phyloP scores from a whole-genome alignment of 2,113 vertebrate genomes.

The Electrona antarctica region DNA sequence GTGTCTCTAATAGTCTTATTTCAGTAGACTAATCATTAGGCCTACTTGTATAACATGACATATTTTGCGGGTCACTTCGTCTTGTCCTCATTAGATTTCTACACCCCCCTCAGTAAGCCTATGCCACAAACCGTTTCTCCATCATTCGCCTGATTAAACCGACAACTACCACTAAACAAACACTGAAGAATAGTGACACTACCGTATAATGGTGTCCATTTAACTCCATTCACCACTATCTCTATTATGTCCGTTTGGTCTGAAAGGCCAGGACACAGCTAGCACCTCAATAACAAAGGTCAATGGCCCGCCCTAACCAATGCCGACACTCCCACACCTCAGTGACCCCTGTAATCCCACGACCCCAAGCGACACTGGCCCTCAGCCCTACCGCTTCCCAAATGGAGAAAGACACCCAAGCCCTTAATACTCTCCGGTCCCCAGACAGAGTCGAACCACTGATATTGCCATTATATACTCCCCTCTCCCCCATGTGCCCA shows the following conservation, averaged over 20 bases:
- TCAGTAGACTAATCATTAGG: slow-evolving; percentile 47
- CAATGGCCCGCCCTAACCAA: slow-evolving; percentile 59
- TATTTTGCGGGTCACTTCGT: slow-evolving; percentile 14
- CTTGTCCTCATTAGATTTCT: background rate
- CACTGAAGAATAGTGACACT: slow-evolving; percentile 72
- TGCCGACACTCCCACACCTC: slow-evolving; percentile 73
- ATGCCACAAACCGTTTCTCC: slow-evolving; percentile 51
- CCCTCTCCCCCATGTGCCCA: too few species aligned
- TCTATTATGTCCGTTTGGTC: slow-evolving; percentile 71
- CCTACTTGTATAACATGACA: slow-evolving; percentile 26
- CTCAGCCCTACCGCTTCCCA: slow-evolving; percentile 43
- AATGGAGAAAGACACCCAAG: background rate
- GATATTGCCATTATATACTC: too few species aligned
- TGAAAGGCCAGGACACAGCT: slow-evolving; percentile 71
- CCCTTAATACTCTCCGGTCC: too few species aligned
- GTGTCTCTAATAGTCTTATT: background rate
- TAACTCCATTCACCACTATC: slow-evolving; percentile 73
- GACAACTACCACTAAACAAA: slow-evolving; percentile 65
- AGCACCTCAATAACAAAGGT: slow-evolving; percentile 76
- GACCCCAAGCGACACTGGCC: slow-evolving; percentile 61
- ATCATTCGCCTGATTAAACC: slow-evolving; percentile 69
- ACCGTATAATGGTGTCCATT: slow-evolving; percentile 72
- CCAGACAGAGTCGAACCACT: too few species aligned
- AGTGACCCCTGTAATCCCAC: slow-evolving; percentile 76
- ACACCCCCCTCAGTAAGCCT: slow-evolving; percentile 30